Conservation (phyloP, 1,140 invertebrate species). For the Heliothis subflexa region DNA sequence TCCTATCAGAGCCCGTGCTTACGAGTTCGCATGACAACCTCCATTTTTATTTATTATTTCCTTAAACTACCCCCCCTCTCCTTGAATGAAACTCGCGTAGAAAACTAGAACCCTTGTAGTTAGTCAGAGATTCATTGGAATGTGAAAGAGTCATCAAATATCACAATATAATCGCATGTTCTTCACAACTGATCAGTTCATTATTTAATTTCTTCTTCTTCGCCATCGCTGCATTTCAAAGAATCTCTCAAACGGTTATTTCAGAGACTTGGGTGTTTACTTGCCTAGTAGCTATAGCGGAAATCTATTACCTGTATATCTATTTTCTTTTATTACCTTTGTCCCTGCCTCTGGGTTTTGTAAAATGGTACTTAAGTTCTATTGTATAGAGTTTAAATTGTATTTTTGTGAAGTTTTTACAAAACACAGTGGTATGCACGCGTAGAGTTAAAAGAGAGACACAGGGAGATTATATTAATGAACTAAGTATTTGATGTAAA, state of each 20-base stretch:
- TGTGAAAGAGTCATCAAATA: constrained; percentile 49
- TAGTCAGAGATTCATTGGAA: constrained; percentile 81
- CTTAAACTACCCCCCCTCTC: constrained; percentile 62
- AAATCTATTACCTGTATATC: constrained; percentile 72
- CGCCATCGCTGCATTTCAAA: constrained; percentile 69
- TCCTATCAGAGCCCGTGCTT: constrained; percentile 69
- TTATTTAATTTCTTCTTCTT: constrained; percentile 28
- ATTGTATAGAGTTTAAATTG: constrained; percentile 14
- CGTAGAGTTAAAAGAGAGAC: constrained; percentile 73
- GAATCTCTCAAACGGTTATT: constrained; percentile 72
- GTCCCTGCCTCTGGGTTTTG: constrained; percentile 76
- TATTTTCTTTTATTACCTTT: constrained; percentile 71
- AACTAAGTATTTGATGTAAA: background rate
- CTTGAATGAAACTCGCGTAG: constrained; percentile 77
- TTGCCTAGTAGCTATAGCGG: constrained; percentile 86
- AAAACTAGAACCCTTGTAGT: constrained; percentile 74
- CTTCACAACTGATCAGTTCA: constrained; percentile 6
- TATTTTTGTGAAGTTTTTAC: constrained; percentile 57
- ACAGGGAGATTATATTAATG: constrained; percentile 67
- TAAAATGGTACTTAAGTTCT: constrained; percentile 57
- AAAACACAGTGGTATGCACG: constrained; percentile 78
- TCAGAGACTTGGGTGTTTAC: constrained; percentile 76
- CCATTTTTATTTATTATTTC: constrained; percentile 66
- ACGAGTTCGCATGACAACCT: constrained; percentile 73
- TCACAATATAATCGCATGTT: constrained; percentile 31